Evolutionary conservation across 2,888 invertebrate species (phyloP), one percentile per base, ranked within the genome.

Genomic region (Drosophila affinis): DNA sequence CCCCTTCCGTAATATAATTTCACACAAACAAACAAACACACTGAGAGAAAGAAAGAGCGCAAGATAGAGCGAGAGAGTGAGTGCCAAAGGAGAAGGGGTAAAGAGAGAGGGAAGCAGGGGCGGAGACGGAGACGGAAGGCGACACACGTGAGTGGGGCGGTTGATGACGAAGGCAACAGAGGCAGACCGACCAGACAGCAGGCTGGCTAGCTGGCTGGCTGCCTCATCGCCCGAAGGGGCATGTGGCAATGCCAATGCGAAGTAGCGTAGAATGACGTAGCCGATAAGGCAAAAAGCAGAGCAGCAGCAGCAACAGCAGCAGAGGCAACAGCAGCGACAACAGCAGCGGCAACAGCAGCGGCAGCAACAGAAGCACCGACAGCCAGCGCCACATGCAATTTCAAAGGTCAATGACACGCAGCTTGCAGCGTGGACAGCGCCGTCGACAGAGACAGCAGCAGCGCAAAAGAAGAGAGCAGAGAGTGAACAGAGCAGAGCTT

Each of bases 401-500:
- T 78, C 87, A 88, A 87, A 85, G 87, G 88, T 87, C 89, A 89
- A 87, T 84, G 83, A 79, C 89, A 79, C 82, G 68, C 81, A 73
- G 69, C 79, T 61, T 77, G 79, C 82, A 78, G 69, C 82, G 70
- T 44, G 34, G 55, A 18, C 45, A 58, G 78, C 70, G 54, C 34
- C 18, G 56, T 5, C 27, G 14, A 34, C 44, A 34, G 39, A 34
- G 17, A 24, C 56, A 76, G 53, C 72, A 72, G 34, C 73, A 64
- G 44, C 61, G 62, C 12, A 57, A 48, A 47, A 54, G 48, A 44
- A 62, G 45, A 52, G 39, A 62, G n/a, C n/a, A 51, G 60, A 63
- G 67, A 74, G 75, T 62, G 68, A 65, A 70, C 74, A 72, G 76
- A 71, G 39, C 24, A 54, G 69, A 39, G 39, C 39, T 39, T 14